Evolutionary conservation across 2,113 vertebrate genomes (phyloP).

Genomic region (Phalacrocorax aristotelis): DNA sequence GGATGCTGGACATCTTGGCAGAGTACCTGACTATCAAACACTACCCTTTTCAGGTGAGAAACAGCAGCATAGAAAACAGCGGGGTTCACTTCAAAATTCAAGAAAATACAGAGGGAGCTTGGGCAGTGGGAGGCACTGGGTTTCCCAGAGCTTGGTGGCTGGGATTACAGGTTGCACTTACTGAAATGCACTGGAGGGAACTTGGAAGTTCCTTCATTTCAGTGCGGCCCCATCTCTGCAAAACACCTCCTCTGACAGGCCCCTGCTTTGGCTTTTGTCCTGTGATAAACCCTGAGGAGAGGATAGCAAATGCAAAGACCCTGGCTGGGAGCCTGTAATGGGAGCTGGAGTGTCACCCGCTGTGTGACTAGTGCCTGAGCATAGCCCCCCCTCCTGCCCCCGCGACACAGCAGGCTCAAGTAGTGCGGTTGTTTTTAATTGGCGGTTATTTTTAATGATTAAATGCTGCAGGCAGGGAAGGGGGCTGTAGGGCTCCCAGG

Average conservation of each 20-base stretch:
- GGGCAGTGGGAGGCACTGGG: not conserved
- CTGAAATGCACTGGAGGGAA: not conserved
- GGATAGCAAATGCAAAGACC: not conserved
- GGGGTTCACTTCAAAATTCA: not conserved
- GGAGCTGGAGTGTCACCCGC: conserved; percentile 40
- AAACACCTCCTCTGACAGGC: not conserved
- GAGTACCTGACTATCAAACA: conserved; percentile 93
- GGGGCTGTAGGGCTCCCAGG: not conserved
- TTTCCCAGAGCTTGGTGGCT: not conserved
- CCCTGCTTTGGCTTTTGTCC: not conserved
- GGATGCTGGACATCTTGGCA: conserved; percentile 97
- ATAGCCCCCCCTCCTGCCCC: not conserved
- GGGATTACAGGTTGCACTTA: not conserved
- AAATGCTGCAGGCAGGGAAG: conserved; percentile 1
- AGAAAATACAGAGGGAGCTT: not conserved
- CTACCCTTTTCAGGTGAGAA: conserved; percentile 93
- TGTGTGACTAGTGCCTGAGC: conserved; percentile 35
- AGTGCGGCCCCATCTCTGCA: not conserved
- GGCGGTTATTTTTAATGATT: conserved; percentile 71
- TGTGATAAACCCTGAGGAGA: not conserved
- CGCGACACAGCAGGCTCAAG: not conserved
- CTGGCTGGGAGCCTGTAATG: conserved; percentile 65
- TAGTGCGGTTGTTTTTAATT: conserved; percentile 84
- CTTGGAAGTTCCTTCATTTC: not conserved
- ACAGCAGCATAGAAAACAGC: not conserved